Conservation (phyloP, 2,888 invertebrate genomes). For the Pterostichus madidus region DNA sequence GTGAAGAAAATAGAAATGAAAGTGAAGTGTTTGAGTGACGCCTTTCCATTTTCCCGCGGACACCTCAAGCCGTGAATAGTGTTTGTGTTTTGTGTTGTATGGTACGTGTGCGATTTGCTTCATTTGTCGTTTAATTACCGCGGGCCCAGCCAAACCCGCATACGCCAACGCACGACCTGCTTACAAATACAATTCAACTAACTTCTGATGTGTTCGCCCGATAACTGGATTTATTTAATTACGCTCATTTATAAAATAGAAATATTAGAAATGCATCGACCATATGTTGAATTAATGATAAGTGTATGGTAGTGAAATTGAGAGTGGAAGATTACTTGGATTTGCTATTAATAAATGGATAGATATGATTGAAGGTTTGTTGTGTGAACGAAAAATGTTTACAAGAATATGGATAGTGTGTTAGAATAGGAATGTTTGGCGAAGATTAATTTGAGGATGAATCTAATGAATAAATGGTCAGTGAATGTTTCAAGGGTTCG, state of each 20-base stretch:
- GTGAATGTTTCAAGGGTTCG: too few species aligned
- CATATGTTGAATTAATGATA: too few species aligned
- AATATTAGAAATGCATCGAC: too few species aligned
- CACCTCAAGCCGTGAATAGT: neutral
- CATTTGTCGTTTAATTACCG: constrained; percentile 15
- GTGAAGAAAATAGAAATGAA: neutral
- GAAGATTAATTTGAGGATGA: too few species aligned
- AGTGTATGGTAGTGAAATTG: too few species aligned
- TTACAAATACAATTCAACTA: neutral
- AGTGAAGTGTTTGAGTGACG: neutral
- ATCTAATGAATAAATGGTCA: too few species aligned
- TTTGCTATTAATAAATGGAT: too few species aligned
- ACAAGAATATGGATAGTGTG: too few species aligned
- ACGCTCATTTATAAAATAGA: too few species aligned
- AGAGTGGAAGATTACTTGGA: neutral
- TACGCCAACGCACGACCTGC: neutral
- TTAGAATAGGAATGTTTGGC: too few species aligned
- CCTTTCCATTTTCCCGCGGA: constrained; percentile 11
- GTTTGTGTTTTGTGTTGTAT: neutral
- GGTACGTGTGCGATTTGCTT: neutral
- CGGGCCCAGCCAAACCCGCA: neutral
- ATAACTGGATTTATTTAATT: neutral
- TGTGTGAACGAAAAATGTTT: too few species aligned
- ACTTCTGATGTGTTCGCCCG: neutral
- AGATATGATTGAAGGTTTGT: too few species aligned